These are phyloP conservation scores for Cephus sareptanus DNA, from an alignment of 2,888 invertebrate genomes.

Conservation along the genomic window DNA sequence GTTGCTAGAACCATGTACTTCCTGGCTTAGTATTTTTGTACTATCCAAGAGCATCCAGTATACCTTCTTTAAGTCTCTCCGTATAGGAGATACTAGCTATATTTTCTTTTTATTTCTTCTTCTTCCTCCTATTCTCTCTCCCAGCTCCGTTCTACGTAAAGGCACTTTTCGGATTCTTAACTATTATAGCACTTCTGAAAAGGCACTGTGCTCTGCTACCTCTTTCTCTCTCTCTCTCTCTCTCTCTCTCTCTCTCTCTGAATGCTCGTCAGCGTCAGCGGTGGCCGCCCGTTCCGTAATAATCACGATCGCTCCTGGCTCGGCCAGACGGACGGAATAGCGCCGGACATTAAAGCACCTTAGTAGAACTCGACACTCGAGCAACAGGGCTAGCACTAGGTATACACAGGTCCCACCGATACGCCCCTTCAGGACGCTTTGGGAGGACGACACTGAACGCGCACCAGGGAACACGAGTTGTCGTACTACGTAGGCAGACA, in stretches of 20 bases:
- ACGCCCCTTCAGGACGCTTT: slow-evolving; percentile 13
- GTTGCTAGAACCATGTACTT: background rate
- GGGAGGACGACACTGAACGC: background rate
- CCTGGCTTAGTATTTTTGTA: background rate
- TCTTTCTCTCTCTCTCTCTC: background rate
- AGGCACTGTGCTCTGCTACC: background rate
- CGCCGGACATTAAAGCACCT: slow-evolving; percentile 43
- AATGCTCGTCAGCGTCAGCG: slow-evolving; percentile 2
- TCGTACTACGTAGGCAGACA: slow-evolving; percentile 3
- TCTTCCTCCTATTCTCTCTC: slow-evolving; percentile 9
- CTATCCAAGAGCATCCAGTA: background rate
- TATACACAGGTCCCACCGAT: slow-evolving; percentile 12
- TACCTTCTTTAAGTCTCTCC: background rate
- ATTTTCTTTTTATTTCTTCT: slow-evolving; percentile 18
- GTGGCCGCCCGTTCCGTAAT: slow-evolving; percentile 9
- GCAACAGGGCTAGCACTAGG: background rate
- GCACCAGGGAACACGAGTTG: background rate
- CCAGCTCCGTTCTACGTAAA: slow-evolving; percentile 9
- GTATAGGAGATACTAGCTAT: background rate
- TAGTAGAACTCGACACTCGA: slow-evolving; percentile 39
- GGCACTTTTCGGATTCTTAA: background rate
- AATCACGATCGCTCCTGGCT: slow-evolving; percentile 31
- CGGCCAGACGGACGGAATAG: slow-evolving; percentile 35
- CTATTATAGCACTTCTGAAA: background rate
- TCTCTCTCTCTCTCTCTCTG: background rate